phyloP scores from a whole-genome alignment of 2,888 invertebrate species.

The Polyommatus icarus region DNA sequence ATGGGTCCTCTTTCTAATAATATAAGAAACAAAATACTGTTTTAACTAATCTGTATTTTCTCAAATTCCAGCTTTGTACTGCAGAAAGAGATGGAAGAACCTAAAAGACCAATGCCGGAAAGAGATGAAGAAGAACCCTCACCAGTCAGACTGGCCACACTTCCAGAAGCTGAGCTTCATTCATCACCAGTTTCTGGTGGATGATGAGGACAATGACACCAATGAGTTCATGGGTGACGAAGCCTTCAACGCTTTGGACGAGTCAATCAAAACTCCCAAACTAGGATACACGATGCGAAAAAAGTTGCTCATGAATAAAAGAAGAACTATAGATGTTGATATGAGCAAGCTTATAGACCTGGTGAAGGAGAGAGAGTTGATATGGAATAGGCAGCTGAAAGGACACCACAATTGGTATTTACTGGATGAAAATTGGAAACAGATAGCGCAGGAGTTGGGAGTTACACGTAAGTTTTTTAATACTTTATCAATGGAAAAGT shows the following conservation, averaged over 20 bases:
- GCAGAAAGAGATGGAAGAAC: conserved; percentile 76
- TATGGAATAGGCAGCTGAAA: conserved; percentile 72
- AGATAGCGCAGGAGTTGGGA: conserved; percentile 67
- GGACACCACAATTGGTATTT: conserved; percentile 77
- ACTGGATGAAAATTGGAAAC: conserved; percentile 73
- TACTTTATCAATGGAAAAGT: too few species aligned
- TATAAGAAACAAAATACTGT: too few species aligned
- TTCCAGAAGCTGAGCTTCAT: conserved; percentile 69
- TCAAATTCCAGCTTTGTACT: conserved; percentile 64
- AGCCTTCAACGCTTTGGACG: conserved; percentile 63
- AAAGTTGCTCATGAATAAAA: conserved; percentile 68
- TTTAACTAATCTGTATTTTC: neutral
- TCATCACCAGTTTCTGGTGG: conserved; percentile 68
- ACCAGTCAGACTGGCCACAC: conserved; percentile 71
- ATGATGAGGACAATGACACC: conserved; percentile 63
- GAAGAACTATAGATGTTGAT: conserved; percentile 69
- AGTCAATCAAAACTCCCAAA: conserved; percentile 69
- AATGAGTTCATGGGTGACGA: conserved; percentile 65
- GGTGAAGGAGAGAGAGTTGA: conserved; percentile 63
- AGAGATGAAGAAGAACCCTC: conserved; percentile 71
- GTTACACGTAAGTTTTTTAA: conserved; percentile 65
- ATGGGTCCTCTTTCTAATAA: too few species aligned
- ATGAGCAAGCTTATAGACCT: conserved; percentile 69
- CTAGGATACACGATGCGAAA: conserved; percentile 72
- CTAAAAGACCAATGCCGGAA: conserved; percentile 75